Base-by-base conservation (phyloP, 1,140 invertebrate genomes). In the Penaeus chinensis region DNA sequence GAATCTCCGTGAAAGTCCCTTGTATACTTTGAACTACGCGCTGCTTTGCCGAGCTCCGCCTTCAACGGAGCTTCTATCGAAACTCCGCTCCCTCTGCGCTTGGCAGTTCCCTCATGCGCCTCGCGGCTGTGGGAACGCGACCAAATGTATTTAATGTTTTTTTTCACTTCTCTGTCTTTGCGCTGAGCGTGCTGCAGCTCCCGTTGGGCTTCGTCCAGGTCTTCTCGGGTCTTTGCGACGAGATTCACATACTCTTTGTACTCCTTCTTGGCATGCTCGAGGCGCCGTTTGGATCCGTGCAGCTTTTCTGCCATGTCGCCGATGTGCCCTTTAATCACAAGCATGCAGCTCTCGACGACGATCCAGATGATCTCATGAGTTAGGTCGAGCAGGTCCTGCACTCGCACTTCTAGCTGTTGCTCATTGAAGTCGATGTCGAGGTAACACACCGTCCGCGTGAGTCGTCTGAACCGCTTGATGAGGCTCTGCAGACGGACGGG, bases 121-220 rank as follows among this genome's bases (percentile, higher is more conserved):
- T 87, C 86, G 13, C 20, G 42, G 62, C 84, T 86, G 16, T 80
- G 78, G 27, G 84, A 86, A 5, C 84, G 77, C 22, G 63, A 61
- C 24, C 81, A 81, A 32, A 80, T 5, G 16, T 54, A 54, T 11
- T 54, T 54, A 8, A 54, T 54, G 54, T 54, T 78, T 37, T 27
- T 79, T 24, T 60, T 42, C n/a, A 83, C 20, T 54, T 78, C 27
- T 5, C 27, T 63, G 42, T 77, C 76, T 47, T 78, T 87, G 24
- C 22, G 32, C 42, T 82, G 69, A 32, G 80, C 86, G 63, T 87
- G 24, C 65, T 83, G 60, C n/a, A 77, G 81, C 19, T 87, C 86
- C 37, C 74, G 62, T 24, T 82, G 60, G 7, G 81, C 86, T 37
- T 77, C 69, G 63, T 77, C 63, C 11, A 87, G 47, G 13, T 83